Evolutionary conservation across 2,113 vertebrate species (phyloP), one percentile per base, ranked within the genome.

Genomic region (Carassius auratus): DNA sequence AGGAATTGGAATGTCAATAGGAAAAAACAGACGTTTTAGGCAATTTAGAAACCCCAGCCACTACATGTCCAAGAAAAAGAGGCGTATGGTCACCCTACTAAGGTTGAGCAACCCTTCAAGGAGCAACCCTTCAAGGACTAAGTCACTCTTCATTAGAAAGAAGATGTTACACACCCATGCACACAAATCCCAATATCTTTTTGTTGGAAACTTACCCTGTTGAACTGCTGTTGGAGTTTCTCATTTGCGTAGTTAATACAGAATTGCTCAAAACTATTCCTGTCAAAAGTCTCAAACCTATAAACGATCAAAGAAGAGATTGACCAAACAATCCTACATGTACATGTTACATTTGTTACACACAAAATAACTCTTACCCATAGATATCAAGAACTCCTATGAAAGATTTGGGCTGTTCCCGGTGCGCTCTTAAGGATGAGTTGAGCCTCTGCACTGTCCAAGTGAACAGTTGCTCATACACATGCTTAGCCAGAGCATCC

Each of bases 191-290:
- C 2, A 17, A 19, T 1, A n/a, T 61, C 9, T n/a, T n/a, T n/a
- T n/a, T n/a, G n/a, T n/a, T 52, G 14, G 0, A 23, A 8, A 90
- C 94, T 89, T 84, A 96, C 95, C 93, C 93, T 91, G 89, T 94
- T 96, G 88, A 96, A 96, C 76, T 96, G 95, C 83, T 96, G 95
- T 81, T 96, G 95, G 55, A 96, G 92, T 82, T 96, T 96, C 87
- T 96, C 95, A 75, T 96, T 96, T 8, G 95, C 95, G 50, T 95
- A 96, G 88, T 96, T 96, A 85, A 96, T 96, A 85, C 95, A 96
- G 89, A 96, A 96, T 89, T 96, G 95, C 86, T 96, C 95, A 90
- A 96, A 96, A 86, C 95, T 96, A 93, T 97, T 96, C 76, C 89
- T 86, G 26, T 96, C 92, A 86, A 96, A 96, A 1, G 94, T 95